Evolutionary conservation across 2,113 vertebrate genomes (phyloP).

Genomic region (Zosterops pallidus): DNA sequence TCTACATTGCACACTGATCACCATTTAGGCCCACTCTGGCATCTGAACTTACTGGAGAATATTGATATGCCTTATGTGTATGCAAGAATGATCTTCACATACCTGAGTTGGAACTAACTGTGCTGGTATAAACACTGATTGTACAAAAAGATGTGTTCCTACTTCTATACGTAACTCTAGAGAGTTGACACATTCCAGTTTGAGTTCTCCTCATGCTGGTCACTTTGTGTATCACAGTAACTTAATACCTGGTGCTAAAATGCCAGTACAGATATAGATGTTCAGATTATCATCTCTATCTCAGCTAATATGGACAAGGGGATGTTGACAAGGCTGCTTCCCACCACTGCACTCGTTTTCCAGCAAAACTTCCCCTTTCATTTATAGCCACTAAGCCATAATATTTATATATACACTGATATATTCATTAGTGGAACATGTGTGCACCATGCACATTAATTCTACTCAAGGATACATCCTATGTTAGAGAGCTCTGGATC

Average conservation of each 20-base stretch:
- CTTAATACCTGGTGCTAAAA: background rate
- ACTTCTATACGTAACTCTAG: background rate
- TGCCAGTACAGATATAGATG: background rate
- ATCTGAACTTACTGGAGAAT: background rate
- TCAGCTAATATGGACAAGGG: background rate
- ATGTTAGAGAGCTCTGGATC: background rate
- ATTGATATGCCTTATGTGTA: background rate
- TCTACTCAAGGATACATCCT: background rate
- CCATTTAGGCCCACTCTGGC: background rate
- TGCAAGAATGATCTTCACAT: background rate
- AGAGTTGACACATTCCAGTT: background rate
- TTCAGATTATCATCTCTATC: background rate
- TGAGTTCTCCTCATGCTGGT: background rate
- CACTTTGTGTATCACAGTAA: background rate
- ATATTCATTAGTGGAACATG: background rate
- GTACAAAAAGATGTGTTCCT: background rate
- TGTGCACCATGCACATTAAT: background rate
- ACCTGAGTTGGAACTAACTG: background rate
- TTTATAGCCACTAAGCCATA: background rate
- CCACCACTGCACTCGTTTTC: background rate
- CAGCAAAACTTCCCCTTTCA: background rate
- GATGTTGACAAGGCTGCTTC: background rate
- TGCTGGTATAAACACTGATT: background rate
- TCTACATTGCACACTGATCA: rapidly evolving
- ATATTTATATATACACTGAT: background rate